Evolutionary conservation across 1,140 invertebrate species (phyloP).

Genomic region (Teleogryllus occipitalis): DNA sequence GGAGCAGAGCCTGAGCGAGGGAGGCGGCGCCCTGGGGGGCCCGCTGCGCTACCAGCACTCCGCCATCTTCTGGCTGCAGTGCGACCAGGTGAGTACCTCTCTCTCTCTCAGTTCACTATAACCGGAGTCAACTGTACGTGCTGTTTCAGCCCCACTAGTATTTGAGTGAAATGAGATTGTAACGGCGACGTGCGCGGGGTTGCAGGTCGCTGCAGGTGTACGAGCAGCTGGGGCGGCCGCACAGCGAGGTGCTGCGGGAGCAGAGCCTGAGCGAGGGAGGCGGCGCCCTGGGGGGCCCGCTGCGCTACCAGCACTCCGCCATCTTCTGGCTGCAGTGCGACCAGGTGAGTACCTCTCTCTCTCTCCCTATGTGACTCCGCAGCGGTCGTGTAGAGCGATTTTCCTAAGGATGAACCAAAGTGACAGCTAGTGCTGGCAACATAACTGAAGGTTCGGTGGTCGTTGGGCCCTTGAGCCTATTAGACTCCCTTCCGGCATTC

Average conservation of each 20-base stretch:
- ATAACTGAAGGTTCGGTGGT: too few relatives aligned
- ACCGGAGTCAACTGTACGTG: too few relatives aligned
- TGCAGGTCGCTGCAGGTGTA: slow-evolving; percentile 66
- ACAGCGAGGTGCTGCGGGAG: slow-evolving; percentile 62
- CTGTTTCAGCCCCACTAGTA: too few relatives aligned
- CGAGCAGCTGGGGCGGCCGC: slow-evolving; percentile 49
- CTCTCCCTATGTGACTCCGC: too few relatives aligned
- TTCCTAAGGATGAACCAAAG: too few relatives aligned
- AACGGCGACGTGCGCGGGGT: not conserved
- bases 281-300: slow-evolving; percentile 56
- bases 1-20: slow-evolving; percentile 57
- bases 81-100: slow-evolving; percentile 54
- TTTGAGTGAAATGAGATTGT: too few relatives aligned
- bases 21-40: slow-evolving; percentile 56
- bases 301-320: slow-evolving; percentile 59
- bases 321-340: slow-evolving; percentile 79
- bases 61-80: slow-evolving; percentile 74
- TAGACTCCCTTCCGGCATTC: too few relatives aligned
- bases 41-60: slow-evolving; percentile 60
- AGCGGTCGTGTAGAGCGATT: too few relatives aligned
- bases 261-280: slow-evolving; percentile 59
- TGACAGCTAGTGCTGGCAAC: too few relatives aligned
- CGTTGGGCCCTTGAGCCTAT: too few relatives aligned
- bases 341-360: slow-evolving; percentile 45
- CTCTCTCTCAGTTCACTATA: too few relatives aligned